Percentiles rank a stretch among this genome's conserved stretches.
Conservation (phyloP, 1,140 invertebrate species). For the Alviniconcha marisindica region DNA sequence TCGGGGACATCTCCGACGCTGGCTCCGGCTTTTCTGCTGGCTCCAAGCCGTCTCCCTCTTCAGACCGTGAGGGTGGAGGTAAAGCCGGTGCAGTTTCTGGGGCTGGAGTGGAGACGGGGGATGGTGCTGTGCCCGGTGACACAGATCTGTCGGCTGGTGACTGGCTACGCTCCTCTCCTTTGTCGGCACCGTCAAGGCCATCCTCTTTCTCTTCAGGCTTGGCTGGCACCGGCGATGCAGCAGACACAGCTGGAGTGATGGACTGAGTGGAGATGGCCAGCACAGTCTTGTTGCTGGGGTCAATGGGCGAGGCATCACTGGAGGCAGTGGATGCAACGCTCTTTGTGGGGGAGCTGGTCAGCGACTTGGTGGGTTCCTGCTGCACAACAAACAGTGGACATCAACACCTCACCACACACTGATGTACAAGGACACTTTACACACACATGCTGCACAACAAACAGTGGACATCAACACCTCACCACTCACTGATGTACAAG, state of each 20-base stretch:
- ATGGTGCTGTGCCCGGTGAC: neutral
- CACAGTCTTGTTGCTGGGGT: constrained; percentile 38
- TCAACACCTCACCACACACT: no score
- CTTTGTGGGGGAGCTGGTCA: constrained; percentile 51
- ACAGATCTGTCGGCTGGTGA: neutral
- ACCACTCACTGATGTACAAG: no score
- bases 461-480: no score
- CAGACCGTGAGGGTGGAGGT: neutral
- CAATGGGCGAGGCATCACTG: constrained; percentile 30
- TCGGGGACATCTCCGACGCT: neutral
- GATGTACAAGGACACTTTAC: no score
- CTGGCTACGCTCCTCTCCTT: neutral
- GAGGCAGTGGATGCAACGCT: constrained; percentile 43
- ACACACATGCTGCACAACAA: no score
- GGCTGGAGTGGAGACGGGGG: neutral
- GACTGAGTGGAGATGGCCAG: constrained; percentile 12
- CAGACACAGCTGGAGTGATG: neutral
- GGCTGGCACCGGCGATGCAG: neutral
- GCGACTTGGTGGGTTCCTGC: constrained; percentile 47
- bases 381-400: no score
- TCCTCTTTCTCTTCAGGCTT: neutral
- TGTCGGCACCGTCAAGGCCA: neutral
- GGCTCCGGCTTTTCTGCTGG: neutral
- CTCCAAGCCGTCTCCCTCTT: constrained; percentile 14
- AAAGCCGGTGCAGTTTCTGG: neutral